These are phyloP conservation scores for Phalacrocorax brasilianus DNA, from an alignment of 2,113 vertebrate genomes.

Conservation along the genomic window DNA sequence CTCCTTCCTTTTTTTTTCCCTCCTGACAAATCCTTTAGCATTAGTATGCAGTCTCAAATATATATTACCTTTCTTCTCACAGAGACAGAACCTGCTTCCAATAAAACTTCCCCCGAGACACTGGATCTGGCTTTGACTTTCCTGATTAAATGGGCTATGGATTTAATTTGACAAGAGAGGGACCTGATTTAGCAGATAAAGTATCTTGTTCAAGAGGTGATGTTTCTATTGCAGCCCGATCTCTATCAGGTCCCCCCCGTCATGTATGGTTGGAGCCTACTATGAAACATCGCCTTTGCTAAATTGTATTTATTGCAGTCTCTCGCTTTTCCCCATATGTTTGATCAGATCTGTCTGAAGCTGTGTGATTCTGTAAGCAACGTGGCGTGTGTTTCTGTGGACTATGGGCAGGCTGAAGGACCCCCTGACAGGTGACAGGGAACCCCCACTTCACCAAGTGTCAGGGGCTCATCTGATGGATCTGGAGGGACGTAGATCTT, in stretches of 20 bases:
- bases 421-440: accelerated
- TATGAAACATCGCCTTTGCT: background rate
- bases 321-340: background rate
- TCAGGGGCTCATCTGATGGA: background rate
- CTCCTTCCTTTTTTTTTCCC: background rate
- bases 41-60: background rate
- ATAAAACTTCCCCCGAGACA: conserved; percentile 5
- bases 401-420: background rate
- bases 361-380: accelerated
- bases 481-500: accelerated
- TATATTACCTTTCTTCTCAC: background rate
- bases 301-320: background rate
- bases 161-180: conserved; percentile 15
- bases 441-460: accelerated
- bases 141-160: conserved; percentile 22
- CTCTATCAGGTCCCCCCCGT: background rate
- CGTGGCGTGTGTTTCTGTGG: accelerated
- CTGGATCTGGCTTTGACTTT: background rate
- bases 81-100: background rate
- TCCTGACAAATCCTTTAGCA: background rate
- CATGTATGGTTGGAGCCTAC: background rate
- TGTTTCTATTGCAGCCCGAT: background rate
- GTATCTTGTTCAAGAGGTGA: background rate
- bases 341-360: background rate
- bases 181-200: conserved; percentile 26